Evolutionary conservation across 2,797 vertebrate genomes (phyloP), one percentile per base, ranked within the genome.

Genomic region (Microhierax caerulescens): DNA sequence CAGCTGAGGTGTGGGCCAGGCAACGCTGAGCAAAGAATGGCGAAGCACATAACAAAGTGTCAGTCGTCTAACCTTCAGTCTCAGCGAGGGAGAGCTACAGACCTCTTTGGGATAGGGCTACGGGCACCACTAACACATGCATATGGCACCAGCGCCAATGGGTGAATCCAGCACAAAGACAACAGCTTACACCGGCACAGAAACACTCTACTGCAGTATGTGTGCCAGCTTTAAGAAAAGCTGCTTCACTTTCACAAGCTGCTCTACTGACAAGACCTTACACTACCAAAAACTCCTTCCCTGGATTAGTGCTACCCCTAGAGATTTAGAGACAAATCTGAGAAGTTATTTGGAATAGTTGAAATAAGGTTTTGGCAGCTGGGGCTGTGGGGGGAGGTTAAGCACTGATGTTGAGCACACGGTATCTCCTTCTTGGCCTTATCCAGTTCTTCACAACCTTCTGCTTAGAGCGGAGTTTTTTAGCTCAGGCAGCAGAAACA

Each of bases 161-260:
- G 16, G 3, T n/a, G 24, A 54, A 30, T 11, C 19, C 7, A 8
- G 47, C 4, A 9, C 69, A 53, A 80, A 74, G 64, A 20, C 85
- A 51, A 7, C 11, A 16, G 36, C 53, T 93, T 36, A 77, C 39
- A 9, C 2, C 1, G 18, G 3, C 24, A 50, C 24, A 39, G 30
- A n/a, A 30, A 16, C 20, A 39, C 37, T 0, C 1, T 15, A 5
- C 21, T 0, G 0, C 28, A 9, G 47, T 30, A 13, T 5, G 34
- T 3, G 30, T 2, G 0, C 5, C 37, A 53, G 65, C 56, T 93
- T 73, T 67, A 59, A 64, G 68, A 70, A 94, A 88, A 92, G 69
- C 85, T 77, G 82, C 53, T 77, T 92, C 74, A 10, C 17, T 37
- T 21, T 50, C 41, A 30, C n/a, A 69, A 69, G 63, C 45, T 73